These are phyloP conservation scores for Drosophila kohkoa DNA, from an alignment of 1,140 invertebrate genomes.

Conservation along the genomic window DNA sequence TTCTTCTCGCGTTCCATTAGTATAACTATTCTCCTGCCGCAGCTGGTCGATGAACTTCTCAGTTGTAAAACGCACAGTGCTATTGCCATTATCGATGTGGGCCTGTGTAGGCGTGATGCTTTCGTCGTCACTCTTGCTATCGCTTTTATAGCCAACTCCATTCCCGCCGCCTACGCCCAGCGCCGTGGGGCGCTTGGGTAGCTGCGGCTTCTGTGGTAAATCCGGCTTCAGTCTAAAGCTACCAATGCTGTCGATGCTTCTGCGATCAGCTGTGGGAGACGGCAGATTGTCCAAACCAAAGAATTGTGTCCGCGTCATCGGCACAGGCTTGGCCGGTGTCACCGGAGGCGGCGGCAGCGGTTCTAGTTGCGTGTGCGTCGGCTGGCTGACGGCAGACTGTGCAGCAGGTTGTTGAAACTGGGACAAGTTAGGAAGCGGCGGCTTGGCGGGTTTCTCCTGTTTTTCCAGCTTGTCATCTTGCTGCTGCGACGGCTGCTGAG, in stretches of 20 bases:
- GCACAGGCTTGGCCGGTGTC: slow-evolving; percentile 77
- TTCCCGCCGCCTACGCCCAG: slow-evolving; percentile 42
- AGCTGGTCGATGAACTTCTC: slow-evolving; percentile 76
- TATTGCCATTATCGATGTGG: slow-evolving; percentile 62
- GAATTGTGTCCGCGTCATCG: slow-evolving; percentile 82
- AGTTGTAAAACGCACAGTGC: slow-evolving; percentile 66
- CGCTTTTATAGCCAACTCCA: slow-evolving; percentile 16
- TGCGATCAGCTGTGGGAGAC: slow-evolving; percentile 78
- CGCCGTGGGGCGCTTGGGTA: slow-evolving; percentile 76
- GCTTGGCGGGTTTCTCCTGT: slow-evolving; percentile 75
- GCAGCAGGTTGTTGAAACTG: slow-evolving; percentile 55
- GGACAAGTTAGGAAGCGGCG: slow-evolving; percentile 73
- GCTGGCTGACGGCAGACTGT: slow-evolving; percentile 22
- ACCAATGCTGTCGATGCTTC: slow-evolving; percentile 73
- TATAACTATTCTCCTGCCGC: slow-evolving; percentile 69
- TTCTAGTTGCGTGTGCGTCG: slow-evolving; percentile 57
- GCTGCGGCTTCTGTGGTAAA: slow-evolving; percentile 75
- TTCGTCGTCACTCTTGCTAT: slow-evolving; percentile 77
- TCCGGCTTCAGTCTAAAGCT: slow-evolving; percentile 79
- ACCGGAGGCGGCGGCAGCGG: slow-evolving; percentile 57
- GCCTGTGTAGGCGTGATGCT: slow-evolving; percentile 65
- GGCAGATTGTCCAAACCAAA: slow-evolving; percentile 79
- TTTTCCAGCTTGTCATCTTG: slow-evolving; percentile 36
- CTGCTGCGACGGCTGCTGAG: slow-evolving; percentile 49
- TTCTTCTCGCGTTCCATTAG: slow-evolving; percentile 64